Percentiles rank a stretch among this genome's conserved stretches.
phyloP scores from a whole-genome alignment of 2,888 invertebrate genomes.

The Willowsia nigromaculata region DNA sequence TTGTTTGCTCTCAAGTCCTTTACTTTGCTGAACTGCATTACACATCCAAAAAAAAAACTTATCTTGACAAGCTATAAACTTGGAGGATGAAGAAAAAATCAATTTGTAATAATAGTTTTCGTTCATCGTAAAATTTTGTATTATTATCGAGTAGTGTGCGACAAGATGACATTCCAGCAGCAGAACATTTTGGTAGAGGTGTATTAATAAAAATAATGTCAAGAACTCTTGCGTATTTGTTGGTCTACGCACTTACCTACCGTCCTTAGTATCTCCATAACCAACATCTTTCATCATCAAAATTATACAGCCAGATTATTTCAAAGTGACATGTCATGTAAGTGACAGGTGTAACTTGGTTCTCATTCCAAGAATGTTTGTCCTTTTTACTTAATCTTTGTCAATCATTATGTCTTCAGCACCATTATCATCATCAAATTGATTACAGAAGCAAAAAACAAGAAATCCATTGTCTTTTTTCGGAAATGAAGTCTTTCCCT shows the following conservation, averaged over 20 bases:
- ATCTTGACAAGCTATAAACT: conserved; percentile 59
- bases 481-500: not conserved
- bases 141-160: not conserved
- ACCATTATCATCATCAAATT: not conserved
- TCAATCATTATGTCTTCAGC: conserved; percentile 63
- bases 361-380: conserved; percentile 6
- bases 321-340: not conserved
- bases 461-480: not conserved
- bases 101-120: not conserved
- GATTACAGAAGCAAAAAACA: not conserved
- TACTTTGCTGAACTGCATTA: not conserved
- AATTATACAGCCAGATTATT: not conserved
- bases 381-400: conserved; percentile 58
- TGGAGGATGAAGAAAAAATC: conserved; percentile 22
- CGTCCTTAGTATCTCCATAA: not conserved
- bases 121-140: not conserved
- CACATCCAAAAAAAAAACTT: conserved; percentile 6
- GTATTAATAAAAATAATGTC: not conserved
- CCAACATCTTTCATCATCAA: not conserved
- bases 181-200: not conserved
- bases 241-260: not conserved
- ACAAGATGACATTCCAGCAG: not conserved
- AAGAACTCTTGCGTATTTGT: not conserved
- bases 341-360: not conserved
- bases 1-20: conserved; percentile 49